These are phyloP conservation scores for Dufourea novaeangliae DNA, from an alignment of 1,140 invertebrate genomes.

Conservation along the genomic window DNA sequence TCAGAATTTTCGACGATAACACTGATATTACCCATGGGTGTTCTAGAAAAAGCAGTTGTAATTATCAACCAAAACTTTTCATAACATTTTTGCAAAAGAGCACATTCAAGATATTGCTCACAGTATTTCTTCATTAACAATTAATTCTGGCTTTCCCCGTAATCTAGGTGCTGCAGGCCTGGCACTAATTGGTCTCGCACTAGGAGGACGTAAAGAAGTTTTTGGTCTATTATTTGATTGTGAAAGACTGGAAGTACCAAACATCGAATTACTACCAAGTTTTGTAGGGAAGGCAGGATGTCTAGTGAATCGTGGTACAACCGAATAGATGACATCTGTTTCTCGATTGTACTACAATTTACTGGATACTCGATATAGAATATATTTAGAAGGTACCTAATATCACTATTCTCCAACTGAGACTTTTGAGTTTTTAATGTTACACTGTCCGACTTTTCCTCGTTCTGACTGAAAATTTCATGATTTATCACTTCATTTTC, in stretches of 20 bases:
- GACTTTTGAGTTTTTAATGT: constrained; percentile 12
- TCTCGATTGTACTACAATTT: too few species aligned
- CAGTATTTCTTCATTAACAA: constrained; percentile 72
- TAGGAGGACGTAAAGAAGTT: constrained; percentile 84
- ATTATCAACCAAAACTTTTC: constrained; percentile 78
- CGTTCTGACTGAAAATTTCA: constrained; percentile 10
- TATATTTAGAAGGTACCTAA: constrained; percentile 31
- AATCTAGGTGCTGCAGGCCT: constrained; percentile 89
- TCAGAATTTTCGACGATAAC: constrained; percentile 87
- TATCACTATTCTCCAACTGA: constrained; percentile 40
- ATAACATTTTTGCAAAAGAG: constrained; percentile 71
- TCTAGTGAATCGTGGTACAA: too few species aligned
- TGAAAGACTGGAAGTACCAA: constrained; percentile 43
- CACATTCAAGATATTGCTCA: constrained; percentile 56
- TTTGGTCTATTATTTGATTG: constrained; percentile 74
- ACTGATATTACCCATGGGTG: constrained; percentile 81
- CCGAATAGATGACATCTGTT: too few species aligned
- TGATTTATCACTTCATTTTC: constrained; percentile 29
- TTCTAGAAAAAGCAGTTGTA: constrained; percentile 61
- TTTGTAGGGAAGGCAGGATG: too few species aligned
- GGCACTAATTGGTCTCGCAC: constrained; percentile 88
- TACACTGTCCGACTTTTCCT: constrained; percentile 10
- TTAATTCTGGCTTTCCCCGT: constrained; percentile 82
- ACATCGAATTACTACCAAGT: background rate
- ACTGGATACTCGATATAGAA: background rate